Evolutionary conservation across 2,113 vertebrate genomes (phyloP), one percentile per base, ranked within the genome.

Genomic region (Tupaia tana): DNA sequence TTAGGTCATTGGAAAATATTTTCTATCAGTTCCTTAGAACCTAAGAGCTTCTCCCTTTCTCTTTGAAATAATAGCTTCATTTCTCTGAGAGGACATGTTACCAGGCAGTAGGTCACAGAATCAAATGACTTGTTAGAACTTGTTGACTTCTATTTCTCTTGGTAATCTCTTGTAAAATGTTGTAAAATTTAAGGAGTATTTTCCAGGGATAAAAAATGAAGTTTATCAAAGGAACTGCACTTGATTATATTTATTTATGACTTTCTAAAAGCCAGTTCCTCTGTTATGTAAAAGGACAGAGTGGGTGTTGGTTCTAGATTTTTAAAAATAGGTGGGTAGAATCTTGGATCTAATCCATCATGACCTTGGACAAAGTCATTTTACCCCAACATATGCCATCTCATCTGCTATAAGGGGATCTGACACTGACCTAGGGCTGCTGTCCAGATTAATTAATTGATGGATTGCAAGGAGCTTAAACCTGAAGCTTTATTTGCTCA

Each of bases 381-480:
- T 95, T 92, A 79, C 64, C 19, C 83, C 12, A 34, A 0, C 1
- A 3, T 78, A 6, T 75, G 58, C n/a, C 71, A 89, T 92, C 74
- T 89, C n/a, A 66, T 93, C 94, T 85, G 29, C 93, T 93, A 0
- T 85, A 89, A 92, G 89, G 94, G 58, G 90, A 93, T 94, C 74
- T 84, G 90, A 94, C 79, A 69, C 29, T 85, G 95, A 94, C 89
- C 86, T 71, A 71, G 90, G 24, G 78, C 95, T 82, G 66, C 81
- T 96, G 92, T 96, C 95, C 70, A 85, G 88, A 86, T 93, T 97
- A 84, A 96, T 96, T 96, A 95, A 90, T 84, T 84, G 92, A 75
- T 92, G 90, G 82, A 82, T 92, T 92, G 15, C 64, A 93, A 85
- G 67, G 22, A 93, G 82, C 88, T 95, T 96, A 96, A 93, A 86